Percentiles rank a stretch among this genome's conserved stretches.
Conservation (phyloP, 1,140 invertebrate species). For the Bombus polaris region DNA sequence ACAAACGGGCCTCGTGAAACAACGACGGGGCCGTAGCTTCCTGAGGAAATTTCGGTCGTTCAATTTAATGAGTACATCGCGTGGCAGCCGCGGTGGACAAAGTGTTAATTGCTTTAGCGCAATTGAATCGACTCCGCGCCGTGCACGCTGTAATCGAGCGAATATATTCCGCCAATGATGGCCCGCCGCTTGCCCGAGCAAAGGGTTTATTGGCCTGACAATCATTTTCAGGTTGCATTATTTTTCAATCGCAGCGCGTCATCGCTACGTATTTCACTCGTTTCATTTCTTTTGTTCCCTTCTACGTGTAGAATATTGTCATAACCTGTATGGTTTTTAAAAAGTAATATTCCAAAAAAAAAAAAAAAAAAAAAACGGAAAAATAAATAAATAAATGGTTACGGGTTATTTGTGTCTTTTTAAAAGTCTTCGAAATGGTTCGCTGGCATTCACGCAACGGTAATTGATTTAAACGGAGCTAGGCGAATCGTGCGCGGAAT, state of each 20-base stretch:
- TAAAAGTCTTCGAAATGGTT: neutral
- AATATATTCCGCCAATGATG: constrained; percentile 7
- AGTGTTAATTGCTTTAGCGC: constrained; percentile 30
- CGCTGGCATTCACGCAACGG: neutral
- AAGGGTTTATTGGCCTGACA: neutral
- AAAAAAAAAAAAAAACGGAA: too few relatives aligned
- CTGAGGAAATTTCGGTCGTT: constrained; percentile 33
- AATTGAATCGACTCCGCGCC: constrained; percentile 21
- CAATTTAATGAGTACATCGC: constrained; percentile 30
- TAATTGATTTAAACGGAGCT: constrained; percentile 54
- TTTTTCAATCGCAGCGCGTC: neutral
- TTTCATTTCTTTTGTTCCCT: neutral
- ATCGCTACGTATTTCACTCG: neutral
- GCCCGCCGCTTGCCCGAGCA: neutral
- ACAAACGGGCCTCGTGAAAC: too few relatives aligned
- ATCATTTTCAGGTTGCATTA: neutral
- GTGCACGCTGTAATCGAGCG: constrained; percentile 19
- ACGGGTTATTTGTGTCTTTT: neutral
- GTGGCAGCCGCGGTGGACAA: constrained; percentile 6
- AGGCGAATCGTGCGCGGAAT: constrained; percentile 47
- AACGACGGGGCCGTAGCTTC: neutral
- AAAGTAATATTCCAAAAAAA: too few relatives aligned
- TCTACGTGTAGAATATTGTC: too few relatives aligned
- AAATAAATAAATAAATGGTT: too few relatives aligned
- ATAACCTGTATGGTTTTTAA: too few relatives aligned